Base-by-base conservation (phyloP, 2,113 vertebrate genomes). In the Meleagris gallopavo region DNA sequence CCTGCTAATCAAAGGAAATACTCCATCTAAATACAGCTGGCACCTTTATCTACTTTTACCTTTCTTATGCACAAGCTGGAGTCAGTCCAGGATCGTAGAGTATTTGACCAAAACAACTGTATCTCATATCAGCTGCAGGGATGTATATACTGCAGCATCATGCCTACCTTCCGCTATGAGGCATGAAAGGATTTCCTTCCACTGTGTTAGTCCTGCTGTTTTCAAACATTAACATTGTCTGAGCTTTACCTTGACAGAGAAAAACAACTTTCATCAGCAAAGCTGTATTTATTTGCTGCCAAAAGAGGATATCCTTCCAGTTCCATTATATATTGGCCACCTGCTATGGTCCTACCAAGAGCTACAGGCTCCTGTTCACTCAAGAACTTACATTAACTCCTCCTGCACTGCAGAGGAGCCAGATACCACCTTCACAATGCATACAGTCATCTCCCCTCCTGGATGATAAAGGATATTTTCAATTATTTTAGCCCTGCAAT, bases 251-350 rank as follows among this genome's bases (percentile, higher is more conserved):
- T 85, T 96, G 91, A 84, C 86, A 0, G 27, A 83, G 67, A 90
- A 95, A 95, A 97, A 94, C 90, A 97, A 88, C 86, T 83, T 72
- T 79, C 83, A 95, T 94, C 95, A 95, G 91, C 86, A 94, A 91
- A 91, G 86, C 92, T 94, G 74, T 25, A 58, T 77, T 95, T 96
- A 69, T 72, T 67, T 74, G 48, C 43, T 90, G 86, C 93, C 77
- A 73, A 24, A 79, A 95, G 94, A 95, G 96, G 96, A 97, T 97
- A 96, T 97, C 96, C 96, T 96, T 95, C 94, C 93, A 95, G 21
- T 85, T 58, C 74, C 88, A 74, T 94, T 95, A 60, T 88, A 86
- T 5, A 92, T 71, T 57, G 88, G 88, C 90, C 94, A 97, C 66
- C 94, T 97, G 93, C 81, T 93, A 70, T 7, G 40, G 92, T 41